Evolutionary conservation across 2,113 vertebrate species (phyloP).

Genomic region (Apeltes quadracus): DNA sequence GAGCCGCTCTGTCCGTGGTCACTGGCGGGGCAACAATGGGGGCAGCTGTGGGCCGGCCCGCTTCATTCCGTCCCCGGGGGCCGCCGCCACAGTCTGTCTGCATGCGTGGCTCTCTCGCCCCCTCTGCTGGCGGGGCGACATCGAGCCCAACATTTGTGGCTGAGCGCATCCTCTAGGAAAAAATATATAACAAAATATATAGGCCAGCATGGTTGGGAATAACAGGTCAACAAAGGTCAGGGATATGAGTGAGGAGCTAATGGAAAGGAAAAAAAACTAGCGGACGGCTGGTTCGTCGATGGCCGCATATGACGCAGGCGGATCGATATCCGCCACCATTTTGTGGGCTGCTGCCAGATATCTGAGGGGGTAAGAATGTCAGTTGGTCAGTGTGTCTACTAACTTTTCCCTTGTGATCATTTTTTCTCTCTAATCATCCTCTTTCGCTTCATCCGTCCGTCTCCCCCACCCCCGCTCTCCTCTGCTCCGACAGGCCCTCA

Average conservation of each 20-base stretch:
- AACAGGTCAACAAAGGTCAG: not conserved
- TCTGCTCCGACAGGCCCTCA: constrained; percentile 82
- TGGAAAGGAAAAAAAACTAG: constrained; percentile 24
- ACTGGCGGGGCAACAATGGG: constrained; percentile 74
- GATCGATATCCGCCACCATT: constrained; percentile 52
- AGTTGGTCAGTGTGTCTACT: constrained; percentile 71
- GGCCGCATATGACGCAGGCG: constrained; percentile 18
- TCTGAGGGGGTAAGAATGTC: constrained; percentile 68
- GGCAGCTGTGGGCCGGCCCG: constrained; percentile 62
- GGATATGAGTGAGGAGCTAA: constrained; percentile 13
- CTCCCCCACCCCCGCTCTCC: constrained; percentile 7
- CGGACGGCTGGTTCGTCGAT: not conserved
- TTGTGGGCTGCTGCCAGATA: constrained; percentile 39
- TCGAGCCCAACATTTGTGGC: constrained; percentile 21
- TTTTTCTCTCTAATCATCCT: constrained; percentile 29
- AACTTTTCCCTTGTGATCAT: constrained; percentile 39
- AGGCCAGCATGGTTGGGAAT: constrained; percentile 2
- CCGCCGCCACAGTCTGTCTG: not conserved
- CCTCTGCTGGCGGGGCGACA: constrained; percentile 68
- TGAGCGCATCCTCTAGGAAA: constrained; percentile 18
- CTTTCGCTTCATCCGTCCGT: constrained; percentile 19
- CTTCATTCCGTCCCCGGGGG: constrained; percentile 29
- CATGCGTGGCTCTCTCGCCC: constrained; percentile 62
- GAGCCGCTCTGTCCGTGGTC: constrained; percentile 76
- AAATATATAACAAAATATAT: not conserved